Base-by-base conservation (phyloP, 2,797 vertebrate species). In the Helarctos malayanus region DNA sequence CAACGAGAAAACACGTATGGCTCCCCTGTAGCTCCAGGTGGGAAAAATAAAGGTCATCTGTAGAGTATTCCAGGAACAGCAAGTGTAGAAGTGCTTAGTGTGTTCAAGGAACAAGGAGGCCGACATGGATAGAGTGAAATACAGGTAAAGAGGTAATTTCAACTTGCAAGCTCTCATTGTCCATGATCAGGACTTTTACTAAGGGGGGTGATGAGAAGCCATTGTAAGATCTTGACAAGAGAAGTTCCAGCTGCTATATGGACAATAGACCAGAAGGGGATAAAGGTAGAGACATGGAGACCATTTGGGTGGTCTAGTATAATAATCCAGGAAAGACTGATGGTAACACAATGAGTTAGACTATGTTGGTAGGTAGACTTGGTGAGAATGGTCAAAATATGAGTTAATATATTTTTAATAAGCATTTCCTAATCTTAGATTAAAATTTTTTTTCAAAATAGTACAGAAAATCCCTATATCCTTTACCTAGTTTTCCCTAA, bases 401-500 rank as follows among this genome's bases (percentile, higher is more conserved):
- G 29, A 93, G 41, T 90, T n/a, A 81, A 45, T 69, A 19, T 69
- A 69, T n/a, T 68, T 71, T 71, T 92, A 75, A 75, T 68, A 85
- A 65, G 29, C 13, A 76, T 45, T 56, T 69, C n/a, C 41, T 52
- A 90, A 79, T 79, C 79, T 79, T 54, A 79, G 23, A 68, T 79
- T 65, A 65, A 45, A 41, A 9, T 2, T 59, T 35, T 35, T 68
- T 68, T 68, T 68, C n/a, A 76, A 19, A 41, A 59, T 85, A 35
- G 32, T 47, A 63, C 5, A 92, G 41, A 47, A 69, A 41, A 10
- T 65, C 63, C 19, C 47, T 21, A 19, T 85, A 45, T 35, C 7
- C 11, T 1, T 75, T 19, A 65, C 27, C 14, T 10, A 68, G 13
- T 15, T 93, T 78, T 10, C 47, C 71, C 4, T 78, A 65, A 27